A percentile compares a stretch with the other conserved stretches of the same genome.
These are phyloP conservation scores for Rhabdornis inornatus DNA, from an alignment of 2,113 vertebrate genomes.

Conservation along the genomic window DNA sequence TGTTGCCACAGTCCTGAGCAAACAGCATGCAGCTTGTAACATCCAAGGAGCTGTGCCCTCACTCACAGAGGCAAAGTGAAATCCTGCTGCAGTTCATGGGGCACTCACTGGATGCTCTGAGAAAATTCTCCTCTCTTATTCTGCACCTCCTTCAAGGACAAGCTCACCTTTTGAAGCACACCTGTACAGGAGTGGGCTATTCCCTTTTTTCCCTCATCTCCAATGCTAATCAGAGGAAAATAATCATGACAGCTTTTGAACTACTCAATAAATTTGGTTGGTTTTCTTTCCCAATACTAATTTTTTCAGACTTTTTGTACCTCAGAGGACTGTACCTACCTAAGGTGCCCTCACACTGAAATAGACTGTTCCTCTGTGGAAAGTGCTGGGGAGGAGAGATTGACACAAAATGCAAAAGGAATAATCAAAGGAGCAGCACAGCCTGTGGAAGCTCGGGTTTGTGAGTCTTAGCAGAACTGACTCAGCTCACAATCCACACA, in stretches of 20 bases:
- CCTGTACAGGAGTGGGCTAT: not conserved
- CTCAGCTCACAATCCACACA: not conserved
- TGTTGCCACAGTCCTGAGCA: not conserved
- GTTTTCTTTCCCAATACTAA: not conserved
- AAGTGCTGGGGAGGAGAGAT: not conserved
- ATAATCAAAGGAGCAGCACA: not conserved
- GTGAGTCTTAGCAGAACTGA: not conserved
- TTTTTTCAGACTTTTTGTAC: not conserved
- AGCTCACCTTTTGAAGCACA: not conserved
- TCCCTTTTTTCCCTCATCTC: not conserved
- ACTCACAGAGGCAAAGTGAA: not conserved
- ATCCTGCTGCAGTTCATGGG: not conserved
- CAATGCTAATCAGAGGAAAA: not conserved
- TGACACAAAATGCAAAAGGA: not conserved
- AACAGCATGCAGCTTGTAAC: not conserved
- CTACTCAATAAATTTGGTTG: fast-evolving
- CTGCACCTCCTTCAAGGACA: not conserved
- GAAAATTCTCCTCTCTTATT: not conserved
- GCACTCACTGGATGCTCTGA: not conserved
- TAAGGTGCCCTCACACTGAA: not conserved
- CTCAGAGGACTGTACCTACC: not conserved
- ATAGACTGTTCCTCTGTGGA: not conserved
- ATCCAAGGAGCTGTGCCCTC: not conserved
- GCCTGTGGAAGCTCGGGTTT: not conserved
- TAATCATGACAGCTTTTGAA: not conserved